Evolutionary conservation across 2,797 vertebrate species (phyloP).

Genomic region (Distichodus sexfasciatus): DNA sequence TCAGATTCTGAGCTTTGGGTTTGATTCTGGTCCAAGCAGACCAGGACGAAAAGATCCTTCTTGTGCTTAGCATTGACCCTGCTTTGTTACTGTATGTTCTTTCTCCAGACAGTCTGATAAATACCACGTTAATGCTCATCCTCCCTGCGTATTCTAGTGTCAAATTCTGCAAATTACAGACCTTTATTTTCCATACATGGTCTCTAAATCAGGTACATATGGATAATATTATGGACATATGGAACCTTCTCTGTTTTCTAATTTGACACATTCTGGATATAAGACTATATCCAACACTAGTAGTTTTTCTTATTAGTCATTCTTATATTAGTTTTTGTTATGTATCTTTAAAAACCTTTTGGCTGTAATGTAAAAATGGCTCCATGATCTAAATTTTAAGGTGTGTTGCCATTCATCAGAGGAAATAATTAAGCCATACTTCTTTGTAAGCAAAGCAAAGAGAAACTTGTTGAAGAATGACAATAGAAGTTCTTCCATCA

Average conservation of each 20-base stretch:
- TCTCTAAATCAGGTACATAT: no score
- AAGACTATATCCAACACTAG: no score
- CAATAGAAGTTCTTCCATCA: slow-evolving; percentile 21
- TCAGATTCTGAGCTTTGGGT: slow-evolving; percentile 1
- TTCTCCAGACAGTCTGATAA: slow-evolving; percentile 11
- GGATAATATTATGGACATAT: no score
- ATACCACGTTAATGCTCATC: background rate
- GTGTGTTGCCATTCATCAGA: no score
- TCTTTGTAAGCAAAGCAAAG: background rate
- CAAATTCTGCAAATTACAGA: background rate
- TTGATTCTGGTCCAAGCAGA: slow-evolving; percentile 15
- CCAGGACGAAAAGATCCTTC: slow-evolving; percentile 23
- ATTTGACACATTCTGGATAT: background rate
- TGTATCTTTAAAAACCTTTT: no score
- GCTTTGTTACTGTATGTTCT: background rate
- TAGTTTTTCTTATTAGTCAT: no score
- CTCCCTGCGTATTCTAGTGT: background rate
- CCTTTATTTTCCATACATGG: no score
- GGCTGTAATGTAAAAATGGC: no score
- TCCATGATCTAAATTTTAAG: no score
- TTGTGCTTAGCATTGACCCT: background rate
- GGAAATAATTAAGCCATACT: no score
- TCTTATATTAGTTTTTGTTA: no score
- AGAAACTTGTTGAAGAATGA: slow-evolving; percentile 22
- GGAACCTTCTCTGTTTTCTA: no score